Conservation (phyloP, 2,113 vertebrate species). For the Dasyprocta punctata region DNA sequence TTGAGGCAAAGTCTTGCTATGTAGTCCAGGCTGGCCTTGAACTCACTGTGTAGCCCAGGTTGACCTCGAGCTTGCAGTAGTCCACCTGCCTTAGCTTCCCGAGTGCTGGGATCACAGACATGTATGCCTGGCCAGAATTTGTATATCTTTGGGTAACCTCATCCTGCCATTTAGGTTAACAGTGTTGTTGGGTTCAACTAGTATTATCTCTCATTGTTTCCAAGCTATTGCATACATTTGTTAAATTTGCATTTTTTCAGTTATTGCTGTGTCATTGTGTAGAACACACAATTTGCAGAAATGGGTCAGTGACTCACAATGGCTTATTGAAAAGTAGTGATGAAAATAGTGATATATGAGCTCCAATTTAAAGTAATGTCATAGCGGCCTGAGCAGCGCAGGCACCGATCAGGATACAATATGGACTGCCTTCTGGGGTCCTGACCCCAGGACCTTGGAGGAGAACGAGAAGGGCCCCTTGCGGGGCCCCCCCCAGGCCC, state of each 20-base stretch:
- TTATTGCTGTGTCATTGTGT: neutral
- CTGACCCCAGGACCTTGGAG: no score
- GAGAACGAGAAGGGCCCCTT: no score
- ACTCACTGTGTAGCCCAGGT: neutral
- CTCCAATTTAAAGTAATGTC: no score
- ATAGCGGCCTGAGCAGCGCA: no score
- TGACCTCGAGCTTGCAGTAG: neutral
- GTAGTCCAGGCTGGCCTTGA: no score
- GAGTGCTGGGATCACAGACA: neutral
- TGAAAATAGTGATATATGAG: constrained; percentile 34
- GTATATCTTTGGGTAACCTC: neutral
- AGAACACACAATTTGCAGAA: constrained; percentile 50
- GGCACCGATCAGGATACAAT: no score
- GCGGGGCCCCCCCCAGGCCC: no score
- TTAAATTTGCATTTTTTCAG: constrained; percentile 45
- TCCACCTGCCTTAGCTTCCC: neutral
- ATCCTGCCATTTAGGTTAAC: constrained; percentile 15
- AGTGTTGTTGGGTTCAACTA: constrained; percentile 5
- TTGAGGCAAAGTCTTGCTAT: neutral
- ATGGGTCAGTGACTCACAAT: constrained; percentile 55
- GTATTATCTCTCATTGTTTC: constrained; percentile 33
- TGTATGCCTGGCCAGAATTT: neutral
- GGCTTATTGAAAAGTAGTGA: constrained; percentile 44
- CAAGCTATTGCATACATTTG: neutral
- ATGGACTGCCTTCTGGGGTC: no score